phyloP scores from a whole-genome alignment of 2,797 vertebrate species.

The Onychomys arenicola region DNA sequence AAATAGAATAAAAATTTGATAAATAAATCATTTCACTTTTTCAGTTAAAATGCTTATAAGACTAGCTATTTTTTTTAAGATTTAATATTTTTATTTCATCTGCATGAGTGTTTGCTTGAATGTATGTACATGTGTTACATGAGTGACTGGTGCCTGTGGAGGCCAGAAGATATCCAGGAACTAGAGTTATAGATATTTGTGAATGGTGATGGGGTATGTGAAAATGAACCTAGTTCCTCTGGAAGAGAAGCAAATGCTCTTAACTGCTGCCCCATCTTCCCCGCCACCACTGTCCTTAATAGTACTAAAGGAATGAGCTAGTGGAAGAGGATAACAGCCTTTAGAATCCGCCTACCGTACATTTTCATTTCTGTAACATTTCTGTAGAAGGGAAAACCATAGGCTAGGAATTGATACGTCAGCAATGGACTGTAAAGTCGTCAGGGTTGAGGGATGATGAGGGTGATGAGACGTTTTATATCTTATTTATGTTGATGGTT shows the following conservation, averaged over 20 bases:
- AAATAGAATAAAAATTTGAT: not conserved
- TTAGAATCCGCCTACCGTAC: not conserved
- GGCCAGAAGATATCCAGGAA: not conserved
- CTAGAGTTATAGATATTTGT: not conserved
- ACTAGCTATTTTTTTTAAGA: not conserved
- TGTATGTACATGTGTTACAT: not conserved
- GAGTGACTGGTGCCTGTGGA: not conserved
- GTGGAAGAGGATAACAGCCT: not conserved
- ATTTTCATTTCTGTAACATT: not conserved
- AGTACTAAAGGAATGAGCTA: constrained; percentile 4
- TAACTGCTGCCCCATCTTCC: too few relatives aligned
- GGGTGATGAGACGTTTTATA: not conserved
- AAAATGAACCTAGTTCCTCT: not conserved
- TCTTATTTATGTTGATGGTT: not conserved
- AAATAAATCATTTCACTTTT: not conserved
- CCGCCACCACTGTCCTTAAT: not conserved
- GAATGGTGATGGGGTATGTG: not conserved
- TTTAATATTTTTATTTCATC: not conserved
- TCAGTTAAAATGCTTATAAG: not conserved
- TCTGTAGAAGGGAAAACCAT: not conserved
- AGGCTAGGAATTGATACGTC: not conserved
- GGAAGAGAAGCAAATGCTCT: not conserved
- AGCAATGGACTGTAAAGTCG: not conserved
- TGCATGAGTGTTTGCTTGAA: not conserved
- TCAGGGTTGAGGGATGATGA: not conserved